These are phyloP conservation scores for Drosophila histrio DNA, from an alignment of 2,888 invertebrate genomes.

Conservation along the genomic window DNA sequence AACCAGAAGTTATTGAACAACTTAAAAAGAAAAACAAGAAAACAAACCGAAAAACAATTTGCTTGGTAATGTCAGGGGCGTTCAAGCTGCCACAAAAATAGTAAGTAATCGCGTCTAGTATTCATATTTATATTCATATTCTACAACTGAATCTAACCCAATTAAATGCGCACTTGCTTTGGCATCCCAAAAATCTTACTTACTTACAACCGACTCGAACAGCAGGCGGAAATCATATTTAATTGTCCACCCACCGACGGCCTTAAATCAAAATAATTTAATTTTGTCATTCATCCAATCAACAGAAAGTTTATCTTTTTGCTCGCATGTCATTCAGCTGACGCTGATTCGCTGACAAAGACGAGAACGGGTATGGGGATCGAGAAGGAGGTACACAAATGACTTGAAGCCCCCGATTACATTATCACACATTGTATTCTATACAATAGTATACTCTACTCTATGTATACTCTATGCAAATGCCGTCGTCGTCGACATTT, in stretches of 20 bases:
- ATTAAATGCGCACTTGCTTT: slow-evolving; percentile 37
- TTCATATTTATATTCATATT: neutral
- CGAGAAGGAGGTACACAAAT: slow-evolving; percentile 12
- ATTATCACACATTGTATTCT: slow-evolving; percentile 32
- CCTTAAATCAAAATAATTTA: slow-evolving; percentile 78
- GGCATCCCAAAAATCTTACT: slow-evolving; percentile 26
- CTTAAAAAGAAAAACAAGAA: neutral
- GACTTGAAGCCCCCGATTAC: slow-evolving; percentile 42
- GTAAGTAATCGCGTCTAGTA: neutral
- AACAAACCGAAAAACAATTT: slow-evolving; percentile 6
- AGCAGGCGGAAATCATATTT: slow-evolving; percentile 73
- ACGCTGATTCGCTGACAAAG: slow-evolving; percentile 13
- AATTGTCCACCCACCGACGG: slow-evolving; percentile 78
- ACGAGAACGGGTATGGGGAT: neutral
- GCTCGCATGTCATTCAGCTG: slow-evolving; percentile 52
- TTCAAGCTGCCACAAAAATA: slow-evolving; percentile 14
- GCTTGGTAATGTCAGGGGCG: slow-evolving; percentile 57
- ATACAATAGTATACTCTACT: neutral
- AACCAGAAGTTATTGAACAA: neutral
- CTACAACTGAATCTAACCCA: slow-evolving; percentile 35
- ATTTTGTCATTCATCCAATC: slow-evolving; percentile 77
- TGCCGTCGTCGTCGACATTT: slow-evolving; percentile 22
- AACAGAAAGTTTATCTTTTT: slow-evolving; percentile 60
- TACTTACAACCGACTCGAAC: slow-evolving; percentile 38
- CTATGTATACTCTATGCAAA: neutral